phyloP scores from a whole-genome alignment of 2,113 vertebrate genomes.

The Oreocharis arfaki region DNA sequence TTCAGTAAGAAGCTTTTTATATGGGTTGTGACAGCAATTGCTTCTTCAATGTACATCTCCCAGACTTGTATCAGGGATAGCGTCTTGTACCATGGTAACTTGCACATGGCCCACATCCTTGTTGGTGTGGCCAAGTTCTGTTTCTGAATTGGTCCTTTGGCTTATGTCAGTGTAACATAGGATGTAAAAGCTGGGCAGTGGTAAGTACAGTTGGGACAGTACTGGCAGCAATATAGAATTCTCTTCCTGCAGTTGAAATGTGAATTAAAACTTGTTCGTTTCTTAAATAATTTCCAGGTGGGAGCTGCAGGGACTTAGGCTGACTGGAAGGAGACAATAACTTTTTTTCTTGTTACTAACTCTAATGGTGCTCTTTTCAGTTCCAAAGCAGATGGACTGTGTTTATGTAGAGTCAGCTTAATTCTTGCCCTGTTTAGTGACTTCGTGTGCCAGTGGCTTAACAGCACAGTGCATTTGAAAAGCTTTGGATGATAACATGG shows the following conservation, averaged over 20 bases:
- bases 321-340: neutral
- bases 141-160: neutral
- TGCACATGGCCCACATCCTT: neutral
- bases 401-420: neutral
- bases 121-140: neutral
- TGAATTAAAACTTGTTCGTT: neutral
- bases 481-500: neutral
- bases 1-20: neutral
- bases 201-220: slow-evolving; percentile 42
- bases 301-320: slow-evolving; percentile 34
- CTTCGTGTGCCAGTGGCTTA: slow-evolving; percentile 42
- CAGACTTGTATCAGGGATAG: neutral
- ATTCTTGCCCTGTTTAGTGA: neutral
- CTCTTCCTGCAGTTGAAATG: neutral
- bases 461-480: slow-evolving; percentile 21
- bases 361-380: neutral
- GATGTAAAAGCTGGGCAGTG: slow-evolving; percentile 16
- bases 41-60: neutral
- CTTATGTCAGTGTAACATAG: neutral
- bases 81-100: neutral
- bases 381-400: neutral
- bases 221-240: neutral
- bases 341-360: neutral
- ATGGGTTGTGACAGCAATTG: neutral
- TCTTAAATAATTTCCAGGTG: slow-evolving; percentile 32